Evolutionary conservation across 2,113 vertebrate genomes (phyloP), one percentile per base, ranked within the genome.

Genomic region (Oreotrochilus melanogaster): DNA sequence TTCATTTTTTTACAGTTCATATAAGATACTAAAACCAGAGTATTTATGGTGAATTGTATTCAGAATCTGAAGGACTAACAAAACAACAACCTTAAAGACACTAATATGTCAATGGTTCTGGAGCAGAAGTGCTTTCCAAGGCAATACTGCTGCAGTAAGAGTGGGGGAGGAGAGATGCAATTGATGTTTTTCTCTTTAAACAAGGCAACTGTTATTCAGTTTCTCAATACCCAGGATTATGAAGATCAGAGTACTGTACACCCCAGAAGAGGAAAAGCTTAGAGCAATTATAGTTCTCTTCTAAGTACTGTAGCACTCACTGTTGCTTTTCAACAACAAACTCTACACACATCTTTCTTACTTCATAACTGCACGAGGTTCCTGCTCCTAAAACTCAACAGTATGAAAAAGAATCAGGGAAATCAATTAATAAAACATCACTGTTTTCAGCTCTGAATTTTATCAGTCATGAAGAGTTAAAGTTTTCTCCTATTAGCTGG

Each of bases 251-350:
- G 96, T 74, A 78, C 48, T 89, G 42, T 54, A 94, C 70, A 96
- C 74, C 81, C 79, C 78, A 86, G 92, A 96, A 95, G 94, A 96
- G 96, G 82, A 95, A 96, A 96, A 91, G 93, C 94, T 97, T 87
- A 95, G 81, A 96, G 96, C 95, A 97, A 97, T 98, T 97, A 96
- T n/a, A 78, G 93, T 86, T 96, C 94, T 70, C 83, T 96, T 95
- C 94, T 74, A 86, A 96, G 93, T 70, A 79, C 89, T 88, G 92
- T 21, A 93, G 76, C 79, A 88, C 81, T 97, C 75, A 45, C 93
- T 95, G 95, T 57, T 95, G 91, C 33, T 92, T 97, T 97, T 93
- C 86, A 78, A 92, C 78, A 97, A 95, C 86, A 96, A 93, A 96
- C 87, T 69, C 91, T 89, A 87, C 81, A 81, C 88, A 79, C 91